Evolutionary conservation across 2,113 vertebrate genomes (phyloP).

Genomic region (Hydropotes inermis): DNA sequence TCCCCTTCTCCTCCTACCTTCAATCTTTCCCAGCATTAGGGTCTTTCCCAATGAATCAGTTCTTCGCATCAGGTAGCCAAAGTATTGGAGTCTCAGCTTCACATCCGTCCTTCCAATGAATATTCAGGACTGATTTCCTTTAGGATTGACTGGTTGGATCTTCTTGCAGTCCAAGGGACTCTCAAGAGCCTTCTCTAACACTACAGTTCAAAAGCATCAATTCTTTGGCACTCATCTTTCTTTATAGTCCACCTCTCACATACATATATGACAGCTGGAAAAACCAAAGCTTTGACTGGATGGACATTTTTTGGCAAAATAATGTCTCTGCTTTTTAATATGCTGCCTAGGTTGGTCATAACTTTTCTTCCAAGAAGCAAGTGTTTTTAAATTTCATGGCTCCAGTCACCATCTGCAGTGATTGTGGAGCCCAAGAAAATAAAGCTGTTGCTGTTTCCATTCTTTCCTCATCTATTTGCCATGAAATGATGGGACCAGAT

Average conservation of each 20-base stretch:
- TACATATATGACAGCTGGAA: neutral
- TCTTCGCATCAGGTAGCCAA: neutral
- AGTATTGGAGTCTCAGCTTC: neutral
- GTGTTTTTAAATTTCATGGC: neutral
- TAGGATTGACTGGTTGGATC: neutral
- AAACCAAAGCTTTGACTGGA: neutral
- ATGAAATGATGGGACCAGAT: neutral
- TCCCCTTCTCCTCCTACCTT: neutral
- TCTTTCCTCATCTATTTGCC: neutral
- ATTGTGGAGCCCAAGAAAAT: neutral
- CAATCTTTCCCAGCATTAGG: neutral
- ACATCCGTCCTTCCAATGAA: neutral
- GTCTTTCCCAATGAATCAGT: neutral
- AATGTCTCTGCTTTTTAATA: neutral
- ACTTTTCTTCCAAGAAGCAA: neutral
- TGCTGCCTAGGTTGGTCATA: neutral
- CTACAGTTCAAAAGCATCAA: neutral
- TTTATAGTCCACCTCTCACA: neutral
- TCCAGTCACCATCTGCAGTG: neutral
- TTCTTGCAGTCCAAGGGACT: neutral
- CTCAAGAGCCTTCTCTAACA: neutral
- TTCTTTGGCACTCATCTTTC: neutral
- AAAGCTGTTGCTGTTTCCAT: neutral
- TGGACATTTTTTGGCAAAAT: neutral
- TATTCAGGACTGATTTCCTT: neutral